phyloP scores from a whole-genome alignment of 2,888 invertebrate genomes.

The Epirrhoe tristata region DNA sequence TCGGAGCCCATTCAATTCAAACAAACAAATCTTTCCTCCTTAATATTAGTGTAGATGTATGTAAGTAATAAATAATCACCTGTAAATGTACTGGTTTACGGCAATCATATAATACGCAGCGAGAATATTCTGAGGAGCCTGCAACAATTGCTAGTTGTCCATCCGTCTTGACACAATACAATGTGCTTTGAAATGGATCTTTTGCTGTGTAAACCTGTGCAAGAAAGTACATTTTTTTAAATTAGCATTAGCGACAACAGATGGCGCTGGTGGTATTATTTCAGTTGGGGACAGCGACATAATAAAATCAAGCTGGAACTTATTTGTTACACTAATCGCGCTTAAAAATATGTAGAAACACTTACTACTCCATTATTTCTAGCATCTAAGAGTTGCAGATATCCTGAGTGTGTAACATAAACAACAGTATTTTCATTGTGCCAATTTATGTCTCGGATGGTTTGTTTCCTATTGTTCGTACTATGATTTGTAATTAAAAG shows the following conservation, averaged over 20 bases:
- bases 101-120: conserved; percentile 72
- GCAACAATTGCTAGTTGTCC: conserved; percentile 63
- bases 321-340: background rate
- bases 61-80: conserved; percentile 51
- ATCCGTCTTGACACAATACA: conserved; percentile 75
- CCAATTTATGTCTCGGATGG: conserved; percentile 71
- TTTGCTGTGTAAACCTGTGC: conserved; percentile 61
- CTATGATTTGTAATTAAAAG: conserved; percentile 51
- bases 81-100: conserved; percentile 65
- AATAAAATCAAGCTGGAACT: background rate
- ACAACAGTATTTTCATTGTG: conserved; percentile 65
- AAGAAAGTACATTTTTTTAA: conserved; percentile 20
- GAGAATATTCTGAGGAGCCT: conserved; percentile 71
- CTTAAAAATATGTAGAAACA: conserved; percentile 1
- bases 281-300: background rate
- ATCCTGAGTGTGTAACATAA: conserved; percentile 71
- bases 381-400: conserved; percentile 62
- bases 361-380: conserved; percentile 63
- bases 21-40: too few relatives aligned
- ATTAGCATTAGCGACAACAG: background rate
- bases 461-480: conserved; percentile 52
- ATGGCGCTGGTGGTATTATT: background rate
- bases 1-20: too few relatives aligned
- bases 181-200: conserved; percentile 71
- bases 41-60: too few relatives aligned